Percentiles rank a stretch among this genome's conserved stretches.
Evolutionary conservation across 2,113 vertebrate species (phyloP).

Genomic region (Sclerurus mexicanus): DNA sequence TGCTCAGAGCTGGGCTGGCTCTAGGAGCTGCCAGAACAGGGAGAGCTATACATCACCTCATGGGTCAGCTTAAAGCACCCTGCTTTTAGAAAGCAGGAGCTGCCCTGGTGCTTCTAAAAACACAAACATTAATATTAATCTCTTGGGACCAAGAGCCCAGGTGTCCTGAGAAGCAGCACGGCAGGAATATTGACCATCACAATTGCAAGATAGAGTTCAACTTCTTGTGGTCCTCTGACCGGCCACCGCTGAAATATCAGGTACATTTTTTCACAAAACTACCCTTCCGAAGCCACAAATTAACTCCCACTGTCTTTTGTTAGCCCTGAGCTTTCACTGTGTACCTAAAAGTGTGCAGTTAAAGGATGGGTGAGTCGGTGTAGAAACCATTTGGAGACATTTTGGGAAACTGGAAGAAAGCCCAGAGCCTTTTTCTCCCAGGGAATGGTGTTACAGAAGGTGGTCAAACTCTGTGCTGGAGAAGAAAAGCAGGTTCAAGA

Average conservation of each 20-base stretch:
- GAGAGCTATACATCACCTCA: background rate
- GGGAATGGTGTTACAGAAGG: background rate
- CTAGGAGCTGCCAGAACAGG: background rate
- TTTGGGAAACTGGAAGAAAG: background rate
- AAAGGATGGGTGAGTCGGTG: background rate
- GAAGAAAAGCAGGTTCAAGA: background rate
- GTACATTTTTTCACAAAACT: background rate
- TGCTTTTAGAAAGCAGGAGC: background rate
- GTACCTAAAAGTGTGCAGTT: background rate
- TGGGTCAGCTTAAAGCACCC: background rate
- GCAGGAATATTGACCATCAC: background rate
- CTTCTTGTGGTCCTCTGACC: background rate
- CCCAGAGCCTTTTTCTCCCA: background rate
- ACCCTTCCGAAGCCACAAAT: background rate
- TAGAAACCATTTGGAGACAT: background rate
- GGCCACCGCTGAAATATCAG: background rate
- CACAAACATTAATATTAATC: background rate
- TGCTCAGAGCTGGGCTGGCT: background rate
- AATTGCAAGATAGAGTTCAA: fast-evolving
- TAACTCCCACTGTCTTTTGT: background rate
- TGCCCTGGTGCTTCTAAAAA: background rate
- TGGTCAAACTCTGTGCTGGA: background rate
- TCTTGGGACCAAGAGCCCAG: background rate
- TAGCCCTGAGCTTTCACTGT: background rate
- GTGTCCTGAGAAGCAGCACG: background rate